Evolutionary conservation across 1,140 invertebrate genomes (phyloP), one percentile per base, ranked within the genome.

Genomic region (Phenacoccus solenopsis): DNA sequence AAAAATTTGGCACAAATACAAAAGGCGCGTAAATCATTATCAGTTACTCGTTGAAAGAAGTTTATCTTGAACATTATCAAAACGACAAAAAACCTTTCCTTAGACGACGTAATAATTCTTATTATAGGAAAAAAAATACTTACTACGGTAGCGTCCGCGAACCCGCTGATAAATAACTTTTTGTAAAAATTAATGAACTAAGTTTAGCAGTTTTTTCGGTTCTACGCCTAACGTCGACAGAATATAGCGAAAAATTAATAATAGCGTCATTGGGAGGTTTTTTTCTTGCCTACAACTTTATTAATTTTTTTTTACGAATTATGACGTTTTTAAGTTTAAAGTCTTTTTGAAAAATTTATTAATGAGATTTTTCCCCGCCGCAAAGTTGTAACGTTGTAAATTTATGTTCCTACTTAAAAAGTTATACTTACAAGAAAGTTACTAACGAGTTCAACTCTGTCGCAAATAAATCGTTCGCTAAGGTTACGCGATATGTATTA

Each of bases 1-100:
- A n/a, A n/a, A n/a, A n/a, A n/a, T n/a, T n/a, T n/a, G n/a, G n/a
- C n/a, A 49, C 38, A 49, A 49, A 16, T 49, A 49, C 38, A n/a
- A n/a, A n/a, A n/a, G n/a, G n/a, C n/a, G n/a, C n/a, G n/a, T 49
- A 49, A 49, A 49, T 49, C 38, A 49, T 49, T 49, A 49, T 49
- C 38, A 49, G 16, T n/a, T n/a, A 5, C 38, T 16, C 13, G 38
- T 49, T 10, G 20, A 49, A 49, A 49, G 13, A 49, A 49, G 20
- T 49, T 49, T 49, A 49, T 49, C 38, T 49, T 2, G 38, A 49
- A 49, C 38, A 49, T 49, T 49, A 49, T 49, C 38, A 49, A 32
- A 32, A 49, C 38, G 38, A 49, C n/a, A n/a, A n/a, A n/a, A n/a
- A n/a, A n/a, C n/a, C n/a, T n/a, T n/a, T n/a, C n/a, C n/a, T n/a